Percentiles rank a stretch among this genome's conserved stretches.
phyloP scores from a whole-genome alignment of 2,797 vertebrate genomes.

The Takifugu ocellatus region DNA sequence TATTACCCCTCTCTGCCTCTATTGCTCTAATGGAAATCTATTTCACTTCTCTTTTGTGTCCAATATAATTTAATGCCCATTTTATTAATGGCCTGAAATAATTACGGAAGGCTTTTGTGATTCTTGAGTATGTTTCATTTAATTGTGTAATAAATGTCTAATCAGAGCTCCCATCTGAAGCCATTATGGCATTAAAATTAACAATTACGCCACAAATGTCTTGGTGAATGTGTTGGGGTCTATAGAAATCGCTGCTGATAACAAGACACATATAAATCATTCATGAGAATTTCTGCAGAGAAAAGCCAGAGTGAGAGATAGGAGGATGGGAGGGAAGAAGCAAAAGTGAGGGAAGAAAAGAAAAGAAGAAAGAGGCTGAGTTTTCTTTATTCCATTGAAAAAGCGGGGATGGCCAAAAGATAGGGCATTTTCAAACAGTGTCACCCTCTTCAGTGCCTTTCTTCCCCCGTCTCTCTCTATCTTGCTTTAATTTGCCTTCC shows the following conservation, averaged over 20 bases:
- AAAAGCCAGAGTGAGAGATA: slow-evolving; percentile 75
- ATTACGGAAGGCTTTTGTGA: slow-evolving; percentile 99
- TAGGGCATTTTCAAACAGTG: slow-evolving; percentile 86
- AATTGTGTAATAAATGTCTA: slow-evolving; percentile 99
- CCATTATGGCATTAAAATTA: slow-evolving; percentile 99
- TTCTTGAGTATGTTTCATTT: slow-evolving; percentile 99
- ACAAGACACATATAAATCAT: slow-evolving; percentile 99
- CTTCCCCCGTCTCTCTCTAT: slow-evolving; percentile 71
- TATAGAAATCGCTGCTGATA: slow-evolving; percentile 99
- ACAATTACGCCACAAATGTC: slow-evolving; percentile 99
- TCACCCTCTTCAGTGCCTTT: slow-evolving; percentile 79
- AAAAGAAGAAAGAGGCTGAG: slow-evolving; percentile 77
- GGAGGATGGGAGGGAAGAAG: slow-evolving; percentile 72
- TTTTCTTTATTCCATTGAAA: slow-evolving; percentile 97
- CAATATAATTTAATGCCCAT: slow-evolving; percentile 99
- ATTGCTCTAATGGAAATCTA: slow-evolving; percentile 99
- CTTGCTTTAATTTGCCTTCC: slow-evolving; percentile 85
- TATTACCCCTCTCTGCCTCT: slow-evolving; percentile 99
- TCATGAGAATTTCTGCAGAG: slow-evolving; percentile 92
- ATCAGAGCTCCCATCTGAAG: slow-evolving; percentile 99
- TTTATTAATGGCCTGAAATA: slow-evolving; percentile 99
- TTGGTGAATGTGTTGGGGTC: slow-evolving; percentile 94
- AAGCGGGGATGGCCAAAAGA: slow-evolving; percentile 91
- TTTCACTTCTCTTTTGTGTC: slow-evolving; percentile 99
- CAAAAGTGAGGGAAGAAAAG: slow-evolving; percentile 69